Evolutionary conservation across 2,888 invertebrate species (phyloP).

Genomic region (Oegoconia quadripuncta): DNA sequence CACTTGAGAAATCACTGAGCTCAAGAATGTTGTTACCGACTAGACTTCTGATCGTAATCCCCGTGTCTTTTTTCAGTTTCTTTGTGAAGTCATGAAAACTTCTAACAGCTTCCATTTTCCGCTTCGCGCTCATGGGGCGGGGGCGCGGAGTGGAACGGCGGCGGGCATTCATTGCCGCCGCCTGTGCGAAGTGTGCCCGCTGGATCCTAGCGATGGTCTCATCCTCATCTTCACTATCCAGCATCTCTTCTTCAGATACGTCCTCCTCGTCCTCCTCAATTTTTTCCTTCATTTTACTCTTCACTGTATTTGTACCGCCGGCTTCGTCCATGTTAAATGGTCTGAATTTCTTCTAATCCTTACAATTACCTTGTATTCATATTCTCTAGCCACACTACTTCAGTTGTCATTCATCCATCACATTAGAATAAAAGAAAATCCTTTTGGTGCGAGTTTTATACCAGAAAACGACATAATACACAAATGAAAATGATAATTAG

Average conservation of each 20-base stretch:
- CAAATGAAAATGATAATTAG: slow-evolving; percentile 8
- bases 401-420: slow-evolving; percentile 27
- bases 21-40: slow-evolving; percentile 72
- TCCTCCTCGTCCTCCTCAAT: slow-evolving; percentile 49
- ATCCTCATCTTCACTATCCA: slow-evolving; percentile 70
- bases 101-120: slow-evolving; percentile 74
- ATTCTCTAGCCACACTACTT: slow-evolving; percentile 26
- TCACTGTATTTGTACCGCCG: slow-evolving; percentile 48
- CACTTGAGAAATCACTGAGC: slow-evolving; percentile 71
- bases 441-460: slow-evolving; percentile 7
- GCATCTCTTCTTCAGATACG: slow-evolving; percentile 58
- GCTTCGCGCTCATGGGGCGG: slow-evolving; percentile 68
- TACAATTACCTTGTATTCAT: slow-evolving; percentile 16
- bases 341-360: slow-evolving; percentile 2
- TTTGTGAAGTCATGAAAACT: slow-evolving; percentile 74
- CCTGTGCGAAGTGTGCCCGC: slow-evolving; percentile 68
- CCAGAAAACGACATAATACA: slow-evolving; percentile 8
- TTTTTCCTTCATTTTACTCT: slow-evolving; percentile 51
- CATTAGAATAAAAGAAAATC: neutral
- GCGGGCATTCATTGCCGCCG: slow-evolving; percentile 65
- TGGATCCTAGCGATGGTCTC: slow-evolving; percentile 72
- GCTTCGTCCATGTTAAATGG: slow-evolving; percentile 52
- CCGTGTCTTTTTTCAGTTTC: slow-evolving; percentile 74
- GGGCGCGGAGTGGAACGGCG: slow-evolving; percentile 55
- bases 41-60: slow-evolving; percentile 69